These are phyloP conservation scores for Arctopsyche grandis DNA, from an alignment of 1,140 invertebrate genomes.

Conservation along the genomic window DNA sequence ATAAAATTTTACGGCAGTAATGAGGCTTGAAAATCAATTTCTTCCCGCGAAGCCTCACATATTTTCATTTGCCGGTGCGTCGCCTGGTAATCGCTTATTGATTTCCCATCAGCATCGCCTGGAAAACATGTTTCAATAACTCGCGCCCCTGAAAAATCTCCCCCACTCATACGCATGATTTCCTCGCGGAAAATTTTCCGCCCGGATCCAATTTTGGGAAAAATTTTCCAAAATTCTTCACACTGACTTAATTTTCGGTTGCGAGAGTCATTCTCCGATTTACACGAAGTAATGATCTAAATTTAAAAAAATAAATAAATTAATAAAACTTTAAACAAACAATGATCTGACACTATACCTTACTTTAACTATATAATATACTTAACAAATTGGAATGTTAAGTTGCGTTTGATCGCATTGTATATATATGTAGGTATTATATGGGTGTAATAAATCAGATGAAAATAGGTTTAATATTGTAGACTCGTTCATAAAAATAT, in stretches of 20 bases:
- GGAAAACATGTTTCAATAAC: slow-evolving; percentile 30
- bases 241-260: too few species aligned
- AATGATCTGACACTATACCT: too few species aligned
- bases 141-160: neutral
- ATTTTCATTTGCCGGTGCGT: slow-evolving; percentile 34
- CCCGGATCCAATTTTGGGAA: neutral
- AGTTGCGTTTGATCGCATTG: too few species aligned
- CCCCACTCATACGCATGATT: slow-evolving; percentile 9
- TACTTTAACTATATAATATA: too few species aligned
- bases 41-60: slow-evolving; percentile 26
- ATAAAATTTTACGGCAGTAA: slow-evolving; percentile 45
- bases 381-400: too few species aligned
- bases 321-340: too few species aligned
- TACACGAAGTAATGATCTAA: too few species aligned
- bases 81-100: slow-evolving; percentile 36
- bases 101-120: slow-evolving; percentile 36
- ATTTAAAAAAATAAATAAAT: too few species aligned
- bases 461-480: too few species aligned
- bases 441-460: too few species aligned
- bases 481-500: neutral
- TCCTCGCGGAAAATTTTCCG: neutral
- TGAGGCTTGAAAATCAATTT: slow-evolving; percentile 50
- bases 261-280: too few species aligned
- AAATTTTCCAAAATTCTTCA: neutral
- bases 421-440: too few species aligned